phyloP scores from a whole-genome alignment of 2,797 vertebrate genomes.

The Merluccius polli region DNA sequence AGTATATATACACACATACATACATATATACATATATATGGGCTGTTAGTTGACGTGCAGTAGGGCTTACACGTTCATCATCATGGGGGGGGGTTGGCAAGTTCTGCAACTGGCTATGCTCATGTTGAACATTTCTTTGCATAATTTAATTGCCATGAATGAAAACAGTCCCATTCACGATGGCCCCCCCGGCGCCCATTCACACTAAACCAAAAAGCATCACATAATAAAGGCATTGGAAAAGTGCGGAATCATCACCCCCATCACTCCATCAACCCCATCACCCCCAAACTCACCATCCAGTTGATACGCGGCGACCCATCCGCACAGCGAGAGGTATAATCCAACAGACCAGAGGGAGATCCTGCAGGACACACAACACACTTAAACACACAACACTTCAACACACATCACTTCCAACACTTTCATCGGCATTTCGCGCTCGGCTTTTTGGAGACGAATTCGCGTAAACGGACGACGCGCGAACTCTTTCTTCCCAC shows the following conservation, averaged over 20 bases:
- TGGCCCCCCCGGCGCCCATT: neutral
- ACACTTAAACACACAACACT: conserved; percentile 54
- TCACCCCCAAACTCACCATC: too few species aligned
- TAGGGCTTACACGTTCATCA: too few species aligned
- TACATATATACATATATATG: too few species aligned
- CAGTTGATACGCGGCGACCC: conserved; percentile 58
- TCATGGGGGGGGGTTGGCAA: too few species aligned
- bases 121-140: too few species aligned
- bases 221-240: too few species aligned
- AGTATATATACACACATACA: too few species aligned
- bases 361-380: neutral
- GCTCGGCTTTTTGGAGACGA: neutral
- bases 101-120: too few species aligned
- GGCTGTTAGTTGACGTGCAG: too few species aligned
- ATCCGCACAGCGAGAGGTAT: conserved; percentile 51
- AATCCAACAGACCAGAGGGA: conserved; percentile 64
- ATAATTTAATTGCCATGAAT: neutral
- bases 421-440: neutral
- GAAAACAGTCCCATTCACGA: neutral
- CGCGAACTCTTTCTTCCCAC: neutral
- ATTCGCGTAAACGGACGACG: neutral
- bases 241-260: too few species aligned
- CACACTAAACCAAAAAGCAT: neutral
- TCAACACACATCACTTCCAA: neutral
- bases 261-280: too few species aligned